A percentile compares a stretch with the other conserved stretches of the same genome.
Conservation (phyloP, 2,113 vertebrate species). For the Polyodon spathula region DNA sequence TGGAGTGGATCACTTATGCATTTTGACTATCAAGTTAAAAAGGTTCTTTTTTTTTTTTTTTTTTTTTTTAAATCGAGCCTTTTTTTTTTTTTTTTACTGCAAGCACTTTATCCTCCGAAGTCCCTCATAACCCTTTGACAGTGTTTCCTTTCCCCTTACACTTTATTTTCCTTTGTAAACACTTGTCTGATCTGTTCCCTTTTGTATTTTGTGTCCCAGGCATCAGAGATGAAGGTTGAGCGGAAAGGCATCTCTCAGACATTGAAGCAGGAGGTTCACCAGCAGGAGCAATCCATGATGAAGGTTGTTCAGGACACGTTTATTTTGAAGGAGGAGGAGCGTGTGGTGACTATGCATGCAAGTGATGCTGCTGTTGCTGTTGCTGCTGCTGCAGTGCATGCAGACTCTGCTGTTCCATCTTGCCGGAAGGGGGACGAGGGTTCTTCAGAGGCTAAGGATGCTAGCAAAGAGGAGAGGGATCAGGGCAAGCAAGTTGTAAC, state of each 20-base stretch:
- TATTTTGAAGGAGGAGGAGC: constrained; percentile 51
- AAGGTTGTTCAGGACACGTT: constrained; percentile 56
- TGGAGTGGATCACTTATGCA: no score
- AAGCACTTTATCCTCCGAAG: no score
- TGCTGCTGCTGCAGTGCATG: constrained; percentile 36
- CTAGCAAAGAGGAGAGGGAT: constrained; percentile 41
- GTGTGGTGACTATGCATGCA: constrained; percentile 50
- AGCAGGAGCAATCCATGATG: constrained; percentile 29
- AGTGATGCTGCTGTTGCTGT: constrained; percentile 35
- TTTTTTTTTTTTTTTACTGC: no score
- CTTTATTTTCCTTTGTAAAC: no score
- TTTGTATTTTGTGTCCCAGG: not conserved
- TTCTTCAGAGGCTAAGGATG: constrained; percentile 34
- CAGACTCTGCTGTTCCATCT: constrained; percentile 24
- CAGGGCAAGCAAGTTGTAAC: constrained; percentile 14
- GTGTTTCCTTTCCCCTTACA: no score
- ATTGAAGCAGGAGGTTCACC: constrained; percentile 27
- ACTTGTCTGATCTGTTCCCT: not conserved
- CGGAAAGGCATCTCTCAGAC: constrained; percentile 32
- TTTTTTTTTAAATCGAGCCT: no score
- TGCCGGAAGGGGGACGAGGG: constrained; percentile 40
- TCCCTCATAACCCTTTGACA: no score
- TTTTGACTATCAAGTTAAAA: no score
- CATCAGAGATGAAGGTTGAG: constrained; percentile 32
- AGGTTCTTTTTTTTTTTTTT: no score